Conservation (phyloP, 2,113 vertebrate species). For the Lepisosteus oculatus region DNA sequence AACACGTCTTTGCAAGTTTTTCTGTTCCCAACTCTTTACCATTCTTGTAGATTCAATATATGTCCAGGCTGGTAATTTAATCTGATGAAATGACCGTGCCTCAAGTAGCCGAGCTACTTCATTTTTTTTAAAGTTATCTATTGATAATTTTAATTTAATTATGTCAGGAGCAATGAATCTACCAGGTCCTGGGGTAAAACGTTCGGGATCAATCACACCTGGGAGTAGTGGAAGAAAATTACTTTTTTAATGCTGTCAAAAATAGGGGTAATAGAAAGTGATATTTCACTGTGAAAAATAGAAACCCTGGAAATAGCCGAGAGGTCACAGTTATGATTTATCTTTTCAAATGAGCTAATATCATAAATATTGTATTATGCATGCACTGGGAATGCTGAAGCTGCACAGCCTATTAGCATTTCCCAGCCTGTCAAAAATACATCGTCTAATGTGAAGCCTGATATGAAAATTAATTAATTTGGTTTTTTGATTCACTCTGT, state of each 20-base stretch:
- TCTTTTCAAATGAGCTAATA: slow-evolving; percentile 24
- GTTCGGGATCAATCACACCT: slow-evolving; percentile 23
- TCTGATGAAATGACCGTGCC: slow-evolving; percentile 14
- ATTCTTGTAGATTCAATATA: slow-evolving; percentile 3
- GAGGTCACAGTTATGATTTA: slow-evolving; percentile 25
- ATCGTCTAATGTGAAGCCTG: background rate
- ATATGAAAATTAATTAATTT: slow-evolving; percentile 4
- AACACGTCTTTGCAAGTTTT: background rate
- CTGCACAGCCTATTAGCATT: slow-evolving; percentile 14
- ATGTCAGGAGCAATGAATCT: slow-evolving; percentile 19
- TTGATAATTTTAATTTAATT: slow-evolving; percentile 27
- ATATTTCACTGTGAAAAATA: slow-evolving; percentile 30
- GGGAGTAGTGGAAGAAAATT: slow-evolving; percentile 22
- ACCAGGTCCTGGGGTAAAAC: slow-evolving; percentile 14
- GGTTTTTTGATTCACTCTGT: background rate
- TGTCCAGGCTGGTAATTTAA: slow-evolving; percentile 10
- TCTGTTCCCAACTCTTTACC: background rate
- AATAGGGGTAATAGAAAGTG: slow-evolving; percentile 30
- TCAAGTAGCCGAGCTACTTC: background rate
- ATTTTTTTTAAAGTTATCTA: slow-evolving; percentile 9
- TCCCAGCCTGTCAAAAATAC: slow-evolving; percentile 21
- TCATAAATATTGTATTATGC: slow-evolving; percentile 29
- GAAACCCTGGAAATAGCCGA: slow-evolving; percentile 21
- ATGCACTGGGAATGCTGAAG: slow-evolving; percentile 13
- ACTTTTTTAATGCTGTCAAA: slow-evolving; percentile 30